Evolutionary conservation across 2,888 invertebrate species (phyloP).

Genomic region (Omphaloscelis lunosa): DNA sequence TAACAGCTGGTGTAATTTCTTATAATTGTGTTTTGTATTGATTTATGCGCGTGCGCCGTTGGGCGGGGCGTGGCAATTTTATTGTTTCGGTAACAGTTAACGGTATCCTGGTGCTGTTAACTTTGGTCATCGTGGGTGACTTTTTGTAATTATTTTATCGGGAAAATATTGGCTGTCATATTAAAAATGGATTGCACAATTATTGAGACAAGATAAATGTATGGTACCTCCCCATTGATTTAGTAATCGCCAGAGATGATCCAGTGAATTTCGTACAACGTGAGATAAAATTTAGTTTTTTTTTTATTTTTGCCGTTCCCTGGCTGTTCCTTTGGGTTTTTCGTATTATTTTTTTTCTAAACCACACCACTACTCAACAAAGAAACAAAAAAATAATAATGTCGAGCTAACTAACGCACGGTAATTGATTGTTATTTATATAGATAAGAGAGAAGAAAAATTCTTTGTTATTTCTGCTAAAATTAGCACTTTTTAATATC

Average conservation of each 20-base stretch:
- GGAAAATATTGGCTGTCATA: conserved; percentile 41
- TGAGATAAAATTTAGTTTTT: too few species aligned
- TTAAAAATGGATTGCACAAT: conserved; percentile 48
- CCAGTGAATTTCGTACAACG: too few species aligned
- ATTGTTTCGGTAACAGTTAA: conserved; percentile 83
- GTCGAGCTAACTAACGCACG: too few species aligned
- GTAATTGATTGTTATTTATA: too few species aligned
- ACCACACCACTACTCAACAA: too few species aligned
- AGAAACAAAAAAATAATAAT: too few species aligned
- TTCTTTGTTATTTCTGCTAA: background rate
- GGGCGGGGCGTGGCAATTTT: conserved; percentile 83
- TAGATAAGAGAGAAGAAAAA: too few species aligned
- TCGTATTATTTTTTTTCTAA: too few species aligned
- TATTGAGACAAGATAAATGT: conserved; percentile 15
- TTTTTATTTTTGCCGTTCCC: too few species aligned
- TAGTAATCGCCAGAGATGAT: background rate
- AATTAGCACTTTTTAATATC: background rate
- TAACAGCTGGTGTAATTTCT: conserved; percentile 80
- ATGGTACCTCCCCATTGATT: background rate
- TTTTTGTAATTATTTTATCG: conserved; percentile 52
- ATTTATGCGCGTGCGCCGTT: conserved; percentile 81
- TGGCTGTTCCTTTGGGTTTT: too few species aligned
- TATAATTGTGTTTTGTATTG: conserved; percentile 86
- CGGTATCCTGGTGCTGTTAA: conserved; percentile 66
- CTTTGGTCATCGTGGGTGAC: conserved; percentile 50